phyloP scores from a whole-genome alignment of 2,888 invertebrate genomes.

The Aquatica leii region DNA sequence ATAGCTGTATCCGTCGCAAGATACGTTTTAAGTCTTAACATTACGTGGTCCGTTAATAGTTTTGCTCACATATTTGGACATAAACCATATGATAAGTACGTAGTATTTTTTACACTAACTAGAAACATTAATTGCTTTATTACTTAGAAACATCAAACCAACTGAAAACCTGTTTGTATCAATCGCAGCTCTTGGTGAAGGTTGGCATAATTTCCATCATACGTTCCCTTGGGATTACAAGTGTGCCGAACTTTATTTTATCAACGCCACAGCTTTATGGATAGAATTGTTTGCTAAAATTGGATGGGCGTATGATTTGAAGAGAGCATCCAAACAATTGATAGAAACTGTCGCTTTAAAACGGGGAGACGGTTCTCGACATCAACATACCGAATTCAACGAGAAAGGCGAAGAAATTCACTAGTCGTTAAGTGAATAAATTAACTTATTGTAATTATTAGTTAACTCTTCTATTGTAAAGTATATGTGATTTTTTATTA shows the following conservation, averaged over 20 bases:
- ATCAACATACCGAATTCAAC: not conserved
- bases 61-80: constrained; percentile 85
- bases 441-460: too few species aligned
- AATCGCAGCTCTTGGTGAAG: constrained; percentile 76
- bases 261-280: constrained; percentile 74
- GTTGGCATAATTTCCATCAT: constrained; percentile 92
- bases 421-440: too few species aligned
- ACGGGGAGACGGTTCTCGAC: constrained; percentile 73
- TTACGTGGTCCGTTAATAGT: constrained; percentile 91
- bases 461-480: too few species aligned
- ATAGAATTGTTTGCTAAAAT: constrained; percentile 75
- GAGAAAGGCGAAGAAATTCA: not conserved
- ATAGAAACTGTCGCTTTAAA: constrained; percentile 72
- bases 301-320: constrained; percentile 82
- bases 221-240: constrained; percentile 95
- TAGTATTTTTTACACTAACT: not conserved
- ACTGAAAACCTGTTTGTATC: constrained; percentile 79
- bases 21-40: constrained; percentile 78
- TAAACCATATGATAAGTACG: constrained; percentile 76
- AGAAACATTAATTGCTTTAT: too few species aligned
- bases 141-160: constrained; percentile 70
- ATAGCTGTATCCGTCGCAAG: constrained; percentile 73
- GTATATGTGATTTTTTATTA: too few species aligned
- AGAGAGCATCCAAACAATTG: constrained; percentile 71
- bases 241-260: constrained; percentile 72